Evolutionary conservation across 2,888 invertebrate genomes (phyloP).

Genomic region (Apomyelois bistriatella): DNA sequence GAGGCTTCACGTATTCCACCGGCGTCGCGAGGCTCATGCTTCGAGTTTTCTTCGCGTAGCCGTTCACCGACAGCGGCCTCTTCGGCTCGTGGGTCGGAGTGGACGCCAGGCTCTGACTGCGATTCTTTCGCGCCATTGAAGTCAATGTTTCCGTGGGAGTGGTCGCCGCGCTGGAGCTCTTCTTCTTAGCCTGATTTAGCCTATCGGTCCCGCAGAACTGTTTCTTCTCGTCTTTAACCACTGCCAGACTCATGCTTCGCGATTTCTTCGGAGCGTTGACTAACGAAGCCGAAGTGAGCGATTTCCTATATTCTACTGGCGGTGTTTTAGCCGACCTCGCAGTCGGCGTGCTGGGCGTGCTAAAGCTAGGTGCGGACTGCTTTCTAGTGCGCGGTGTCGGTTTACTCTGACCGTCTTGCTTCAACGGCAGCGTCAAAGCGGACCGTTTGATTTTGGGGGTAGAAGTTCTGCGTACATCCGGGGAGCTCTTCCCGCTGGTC

Average conservation of each 20-base stretch:
- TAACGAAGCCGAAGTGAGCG: constrained; percentile 43
- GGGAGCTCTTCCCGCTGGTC: constrained; percentile 14
- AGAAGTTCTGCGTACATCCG: constrained; percentile 41
- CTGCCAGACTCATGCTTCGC: constrained; percentile 64
- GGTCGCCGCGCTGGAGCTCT: constrained; percentile 44
- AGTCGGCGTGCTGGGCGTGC: constrained; percentile 55
- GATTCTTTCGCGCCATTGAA: constrained; percentile 34
- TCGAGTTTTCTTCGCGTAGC: constrained; percentile 55
- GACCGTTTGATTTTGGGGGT: constrained; percentile 44
- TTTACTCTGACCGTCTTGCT: constrained; percentile 29
- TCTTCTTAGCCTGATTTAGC: constrained; percentile 42
- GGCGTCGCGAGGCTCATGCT: constrained; percentile 66
- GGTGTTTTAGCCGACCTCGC: constrained; percentile 51
- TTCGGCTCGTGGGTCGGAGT: constrained; percentile 54
- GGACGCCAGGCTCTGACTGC: constrained; percentile 67
- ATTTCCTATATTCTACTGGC: constrained; percentile 49
- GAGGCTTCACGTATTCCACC: constrained; percentile 39
- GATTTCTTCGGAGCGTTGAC: constrained; percentile 59
- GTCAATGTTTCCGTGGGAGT: constrained; percentile 40
- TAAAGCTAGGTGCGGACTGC: constrained; percentile 64
- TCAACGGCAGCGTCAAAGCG: constrained; percentile 54
- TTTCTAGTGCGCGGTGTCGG: constrained; percentile 48
- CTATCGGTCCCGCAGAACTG: constrained; percentile 56
- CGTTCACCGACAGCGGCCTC: constrained; percentile 40
- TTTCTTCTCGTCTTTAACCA: constrained; percentile 43